Percentiles rank a stretch among this genome's conserved stretches.
phyloP scores from a whole-genome alignment of 2,113 vertebrate genomes.

The Hydrolagus affinis region DNA sequence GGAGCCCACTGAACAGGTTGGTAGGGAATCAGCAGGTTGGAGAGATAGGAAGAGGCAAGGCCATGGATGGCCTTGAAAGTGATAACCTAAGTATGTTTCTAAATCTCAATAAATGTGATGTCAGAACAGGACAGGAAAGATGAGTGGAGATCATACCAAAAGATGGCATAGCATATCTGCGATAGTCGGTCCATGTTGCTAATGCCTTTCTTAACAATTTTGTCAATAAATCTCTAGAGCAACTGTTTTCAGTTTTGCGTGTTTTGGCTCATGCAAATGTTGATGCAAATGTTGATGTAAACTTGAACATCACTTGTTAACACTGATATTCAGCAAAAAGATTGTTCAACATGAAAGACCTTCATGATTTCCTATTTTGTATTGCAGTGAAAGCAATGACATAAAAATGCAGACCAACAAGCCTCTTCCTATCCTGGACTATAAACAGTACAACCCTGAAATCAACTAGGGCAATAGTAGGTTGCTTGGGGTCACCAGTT shows the following conservation, averaged over 20 bases:
- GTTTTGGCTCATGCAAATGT: not conserved
- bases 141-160: not conserved
- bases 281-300: not conserved
- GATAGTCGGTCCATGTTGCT: not conserved
- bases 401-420: too few relatives aligned
- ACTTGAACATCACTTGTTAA: not conserved
- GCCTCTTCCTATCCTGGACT: too few relatives aligned
- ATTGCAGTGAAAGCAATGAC: not conserved
- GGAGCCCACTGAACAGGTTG: too few relatives aligned
- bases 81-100: not conserved
- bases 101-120: not conserved
- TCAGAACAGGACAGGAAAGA: not conserved
- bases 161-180: not conserved
- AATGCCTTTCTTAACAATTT: not conserved
- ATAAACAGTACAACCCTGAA: too few relatives aligned
- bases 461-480: too few relatives aligned
- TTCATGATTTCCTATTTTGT: not conserved
- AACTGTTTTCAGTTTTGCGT: not conserved
- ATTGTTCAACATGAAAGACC: too few relatives aligned
- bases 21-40: too few relatives aligned
- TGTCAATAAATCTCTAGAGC: not conserved
- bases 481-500: too few relatives aligned
- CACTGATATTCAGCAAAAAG: too few relatives aligned
- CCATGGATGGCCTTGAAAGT: too few relatives aligned
- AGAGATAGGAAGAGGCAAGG: too few relatives aligned